Evolutionary conservation across 2,797 vertebrate species (phyloP), one percentile per base, ranked within the genome.

Genomic region (Leptoclinus maculatus): DNA sequence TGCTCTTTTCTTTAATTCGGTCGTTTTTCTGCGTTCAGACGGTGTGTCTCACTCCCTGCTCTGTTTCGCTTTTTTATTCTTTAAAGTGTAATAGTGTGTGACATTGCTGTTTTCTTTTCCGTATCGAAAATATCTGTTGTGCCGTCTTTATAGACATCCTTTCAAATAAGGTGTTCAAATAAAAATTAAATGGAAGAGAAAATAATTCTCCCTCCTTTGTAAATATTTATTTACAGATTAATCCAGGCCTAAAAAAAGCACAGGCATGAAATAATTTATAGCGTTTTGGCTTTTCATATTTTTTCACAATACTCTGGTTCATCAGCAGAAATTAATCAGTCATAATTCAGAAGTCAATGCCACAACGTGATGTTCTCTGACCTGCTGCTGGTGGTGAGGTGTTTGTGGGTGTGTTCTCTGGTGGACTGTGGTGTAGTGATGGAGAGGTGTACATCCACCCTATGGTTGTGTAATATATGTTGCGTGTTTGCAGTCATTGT

Each of bases 291-390:
- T 47, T 47, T 47, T 47, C 19, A 7, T 47, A 21, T 21, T 9
- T 21, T 8, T 47, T 47, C 17, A 47, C 45, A 47, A 47, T 47
- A 21, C 7, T 47, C 7, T 47, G 19, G 45, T 9, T 19, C 19
- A 47, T 9, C 45, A 47, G 45, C 45, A 47, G 17, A 9, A 47
- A 47, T 47, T 7, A 34, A 47, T 47, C 45, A 3, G 45, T 47
- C 7, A 36, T 2, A 10, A n/a, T 13, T n/a, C 29, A 49, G 29
- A 53, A 36, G 16, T 62, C 13, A 6, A 25, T 25, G 51, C 11
- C 51, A 56, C 54, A 29, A 16, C 14, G 54, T 56, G 39, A 21
- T 64, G 39, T 87, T 91, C 75, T 23, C 79, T 89, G 86, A 86
- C 84, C n/a, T 66, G 68, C 21, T 82, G 69, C 14, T 74, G 39